Evolutionary conservation across 2,888 invertebrate genomes (phyloP), one percentile per base, ranked within the genome.

Genomic region (Plusia festucae): DNA sequence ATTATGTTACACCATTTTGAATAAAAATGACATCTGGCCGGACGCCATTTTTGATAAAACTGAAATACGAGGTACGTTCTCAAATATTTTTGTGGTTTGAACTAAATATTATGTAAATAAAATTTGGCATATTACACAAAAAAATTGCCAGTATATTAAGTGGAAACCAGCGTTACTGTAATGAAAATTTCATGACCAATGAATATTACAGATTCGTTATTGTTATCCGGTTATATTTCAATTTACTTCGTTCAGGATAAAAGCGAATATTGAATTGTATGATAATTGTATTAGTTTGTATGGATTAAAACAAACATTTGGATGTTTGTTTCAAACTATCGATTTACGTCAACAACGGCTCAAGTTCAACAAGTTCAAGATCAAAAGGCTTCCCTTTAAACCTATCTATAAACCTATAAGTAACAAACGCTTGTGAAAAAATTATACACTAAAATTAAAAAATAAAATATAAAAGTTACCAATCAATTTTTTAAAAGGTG

Each of bases 21-120:
- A 49, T 49, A 52, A 52, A 52, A 52, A 52, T 52, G 52, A 52
- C 52, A 52, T 20, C 52, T 52, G 52, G 52, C 52, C 24, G 24
- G 15, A 22, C 52, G 52, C 52, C 52, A 52, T 2, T 52, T 52
- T 27, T 24, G 52, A 52, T 52, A 52, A 24, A n/a, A 22, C n/a
- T 52, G n/a, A 20, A n/a, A 18, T 20, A 49, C 18, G 46, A 49
- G 20, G 46, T 20, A 49, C 16, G 18, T 49, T 49, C 11, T 49
- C 20, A 49, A 49, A 49, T 20, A 49, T 49, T 49, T 49, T 18
- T 20, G 4, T 20, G 18, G 11, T 20, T 20, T 18, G 4, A 49
- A 49, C 18, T 46, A 46, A 8, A 2, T 18, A 16, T 0, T 18
- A 16, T 1, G n/a, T 15, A 40, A 15, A 40, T 40, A 4, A 40